Evolutionary conservation across 2,113 vertebrate species (phyloP).

Genomic region (Boleophthalmus pectinirostris): DNA sequence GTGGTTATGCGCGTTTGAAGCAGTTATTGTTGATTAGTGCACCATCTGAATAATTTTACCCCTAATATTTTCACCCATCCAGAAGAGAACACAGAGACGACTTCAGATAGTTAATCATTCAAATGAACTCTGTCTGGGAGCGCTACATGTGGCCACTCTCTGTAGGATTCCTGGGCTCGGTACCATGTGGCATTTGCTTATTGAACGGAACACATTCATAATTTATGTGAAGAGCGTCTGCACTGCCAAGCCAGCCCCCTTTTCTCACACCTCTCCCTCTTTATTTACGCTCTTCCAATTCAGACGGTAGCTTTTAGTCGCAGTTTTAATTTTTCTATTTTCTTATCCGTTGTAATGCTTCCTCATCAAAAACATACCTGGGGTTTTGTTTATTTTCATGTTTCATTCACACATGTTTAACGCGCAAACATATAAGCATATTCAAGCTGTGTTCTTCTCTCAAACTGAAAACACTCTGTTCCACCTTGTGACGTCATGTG

Average conservation of each 20-base stretch:
- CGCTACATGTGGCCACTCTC: constrained; percentile 25
- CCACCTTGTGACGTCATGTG: too few species aligned
- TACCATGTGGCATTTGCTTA: constrained; percentile 68
- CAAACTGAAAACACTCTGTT: too few species aligned
- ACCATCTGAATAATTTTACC: neutral
- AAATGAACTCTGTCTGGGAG: constrained; percentile 1
- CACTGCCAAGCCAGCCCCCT: constrained; percentile 11
- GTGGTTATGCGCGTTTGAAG: neutral
- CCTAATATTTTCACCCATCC: neutral
- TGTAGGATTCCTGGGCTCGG: constrained; percentile 55
- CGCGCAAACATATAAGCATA: too few species aligned
- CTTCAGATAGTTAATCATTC: constrained; percentile 17
- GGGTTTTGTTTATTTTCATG: too few species aligned
- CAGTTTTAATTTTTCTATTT: neutral
- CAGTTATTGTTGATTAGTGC: neutral
- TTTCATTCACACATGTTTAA: too few species aligned
- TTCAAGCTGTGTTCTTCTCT: too few species aligned
- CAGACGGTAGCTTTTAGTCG: neutral
- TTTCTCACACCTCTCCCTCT: neutral
- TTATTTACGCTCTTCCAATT: constrained; percentile 1
- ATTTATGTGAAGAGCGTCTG: constrained; percentile 61
- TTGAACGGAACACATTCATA: constrained; percentile 67
- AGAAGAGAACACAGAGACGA: neutral
- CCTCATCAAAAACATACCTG: too few species aligned
- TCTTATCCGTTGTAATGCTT: too few species aligned